Percentiles rank a stretch among this genome's conserved stretches.
Evolutionary conservation across 2,797 vertebrate genomes (phyloP).

Genomic region (Peromyscus aztecus): DNA sequence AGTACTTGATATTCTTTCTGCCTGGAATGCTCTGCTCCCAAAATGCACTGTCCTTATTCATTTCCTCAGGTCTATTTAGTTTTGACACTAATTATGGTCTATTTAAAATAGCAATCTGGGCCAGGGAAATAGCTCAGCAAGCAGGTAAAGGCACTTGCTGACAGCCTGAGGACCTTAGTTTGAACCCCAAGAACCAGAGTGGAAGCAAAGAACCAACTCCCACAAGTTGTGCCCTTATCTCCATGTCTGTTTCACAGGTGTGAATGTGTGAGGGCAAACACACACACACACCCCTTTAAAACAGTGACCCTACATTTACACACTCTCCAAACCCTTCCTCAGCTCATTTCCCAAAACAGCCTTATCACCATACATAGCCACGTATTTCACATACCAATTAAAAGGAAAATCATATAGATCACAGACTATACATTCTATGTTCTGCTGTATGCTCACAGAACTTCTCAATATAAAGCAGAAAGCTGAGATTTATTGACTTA

Average conservation of each 20-base stretch:
- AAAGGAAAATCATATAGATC: conserved; percentile 22
- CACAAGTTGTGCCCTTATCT: not conserved
- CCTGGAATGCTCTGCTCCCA: not conserved
- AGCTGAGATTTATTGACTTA: conserved; percentile 40
- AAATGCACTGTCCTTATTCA: not conserved
- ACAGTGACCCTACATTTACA: not conserved
- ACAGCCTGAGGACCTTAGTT: not conserved
- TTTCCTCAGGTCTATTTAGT: not conserved
- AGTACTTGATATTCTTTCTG: not conserved
- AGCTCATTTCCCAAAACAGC: not conserved
- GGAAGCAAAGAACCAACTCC: not conserved
- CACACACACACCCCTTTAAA: not conserved
- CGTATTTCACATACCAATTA: conserved; percentile 36
- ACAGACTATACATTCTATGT: not conserved
- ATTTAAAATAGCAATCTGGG: not conserved
- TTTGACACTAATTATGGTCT: not conserved
- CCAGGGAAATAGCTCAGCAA: not conserved
- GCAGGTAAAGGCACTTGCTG: not conserved
- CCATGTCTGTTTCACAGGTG: not conserved
- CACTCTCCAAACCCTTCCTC: not conserved
- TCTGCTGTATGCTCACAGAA: not conserved
- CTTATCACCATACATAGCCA: not conserved
- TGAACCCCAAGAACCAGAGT: not conserved
- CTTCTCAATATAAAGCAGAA: not conserved
- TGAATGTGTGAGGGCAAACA: too few species aligned